phyloP scores from a whole-genome alignment of 2,888 invertebrate genomes.

The Tachina fera region DNA sequence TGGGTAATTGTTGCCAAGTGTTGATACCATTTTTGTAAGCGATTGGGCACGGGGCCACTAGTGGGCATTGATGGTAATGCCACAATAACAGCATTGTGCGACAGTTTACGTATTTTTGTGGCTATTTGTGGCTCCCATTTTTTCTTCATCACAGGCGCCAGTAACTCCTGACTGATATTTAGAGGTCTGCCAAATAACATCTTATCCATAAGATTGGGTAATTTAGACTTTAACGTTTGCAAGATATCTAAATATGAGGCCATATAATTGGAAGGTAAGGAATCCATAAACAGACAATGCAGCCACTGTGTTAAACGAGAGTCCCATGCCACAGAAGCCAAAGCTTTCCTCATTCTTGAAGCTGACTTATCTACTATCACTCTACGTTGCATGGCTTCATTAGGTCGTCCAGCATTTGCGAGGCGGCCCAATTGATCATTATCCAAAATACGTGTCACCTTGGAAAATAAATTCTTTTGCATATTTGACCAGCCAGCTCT shows the following conservation, averaged over 20 bases:
- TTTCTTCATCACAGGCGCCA: slow-evolving; percentile 85
- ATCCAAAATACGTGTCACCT: slow-evolving; percentile 87
- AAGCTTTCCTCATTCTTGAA: slow-evolving; percentile 86
- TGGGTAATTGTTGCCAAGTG: slow-evolving; percentile 87
- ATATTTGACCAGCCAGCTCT: slow-evolving; percentile 86
- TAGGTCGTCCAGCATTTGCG: slow-evolving; percentile 84
- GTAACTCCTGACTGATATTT: slow-evolving; percentile 86
- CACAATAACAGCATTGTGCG: slow-evolving; percentile 87
- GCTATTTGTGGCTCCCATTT: slow-evolving; percentile 90
- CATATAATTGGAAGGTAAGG: slow-evolving; percentile 87
- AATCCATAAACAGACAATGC: slow-evolving; percentile 88
- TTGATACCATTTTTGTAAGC: slow-evolving; percentile 88
- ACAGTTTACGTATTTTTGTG: slow-evolving; percentile 87
- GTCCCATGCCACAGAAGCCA: slow-evolving; percentile 90
- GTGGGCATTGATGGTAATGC: slow-evolving; percentile 85
- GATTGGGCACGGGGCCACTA: slow-evolving; percentile 83
- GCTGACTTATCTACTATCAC: slow-evolving; percentile 89
- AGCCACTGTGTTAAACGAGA: slow-evolving; percentile 89
- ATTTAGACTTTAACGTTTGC: slow-evolving; percentile 88
- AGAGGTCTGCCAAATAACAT: slow-evolving; percentile 86
- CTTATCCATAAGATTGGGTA: slow-evolving; percentile 89
- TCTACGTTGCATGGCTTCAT: slow-evolving; percentile 88
- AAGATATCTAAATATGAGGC: slow-evolving; percentile 90
- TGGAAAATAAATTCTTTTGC: slow-evolving; percentile 87
- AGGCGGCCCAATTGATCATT: slow-evolving; percentile 87